phyloP scores from a whole-genome alignment of 1,140 invertebrate species.

The Acromyrmex charruanus region DNA sequence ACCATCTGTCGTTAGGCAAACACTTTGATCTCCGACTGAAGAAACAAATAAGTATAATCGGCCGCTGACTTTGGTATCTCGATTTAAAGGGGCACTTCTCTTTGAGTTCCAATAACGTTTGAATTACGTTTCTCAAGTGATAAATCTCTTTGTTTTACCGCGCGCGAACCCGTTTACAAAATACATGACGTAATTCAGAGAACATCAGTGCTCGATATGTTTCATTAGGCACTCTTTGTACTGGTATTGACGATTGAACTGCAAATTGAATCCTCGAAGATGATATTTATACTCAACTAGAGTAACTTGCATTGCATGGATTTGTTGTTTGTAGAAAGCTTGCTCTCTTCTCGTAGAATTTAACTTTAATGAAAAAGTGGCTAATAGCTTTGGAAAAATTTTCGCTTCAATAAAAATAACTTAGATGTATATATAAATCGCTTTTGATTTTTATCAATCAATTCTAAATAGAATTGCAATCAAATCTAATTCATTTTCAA shows the following conservation, averaged over 20 bases:
- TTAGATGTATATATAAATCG: background rate
- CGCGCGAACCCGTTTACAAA: background rate
- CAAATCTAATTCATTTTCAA: background rate
- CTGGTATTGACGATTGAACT: conserved; percentile 34
- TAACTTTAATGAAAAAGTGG: background rate
- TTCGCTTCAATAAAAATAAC: background rate
- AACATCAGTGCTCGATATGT: conserved; percentile 21
- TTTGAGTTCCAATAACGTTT: background rate
- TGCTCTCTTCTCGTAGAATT: background rate
- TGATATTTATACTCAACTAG: background rate
- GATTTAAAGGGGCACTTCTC: background rate
- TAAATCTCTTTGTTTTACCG: background rate
- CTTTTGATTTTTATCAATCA: background rate
- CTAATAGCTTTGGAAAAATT: background rate
- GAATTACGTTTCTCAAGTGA: background rate
- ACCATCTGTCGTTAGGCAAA: background rate
- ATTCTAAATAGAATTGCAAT: background rate
- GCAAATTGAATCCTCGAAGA: conserved; percentile 4
- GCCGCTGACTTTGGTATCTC: background rate
- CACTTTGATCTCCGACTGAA: background rate
- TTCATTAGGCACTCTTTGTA: conserved; percentile 49
- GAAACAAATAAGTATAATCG: background rate
- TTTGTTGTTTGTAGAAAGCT: background rate
- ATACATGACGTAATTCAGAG: background rate
- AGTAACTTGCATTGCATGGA: background rate